Percentiles rank a stretch among this genome's conserved stretches.
These are phyloP conservation scores for Columbina picui DNA, from an alignment of 2,113 vertebrate genomes.

Conservation along the genomic window DNA sequence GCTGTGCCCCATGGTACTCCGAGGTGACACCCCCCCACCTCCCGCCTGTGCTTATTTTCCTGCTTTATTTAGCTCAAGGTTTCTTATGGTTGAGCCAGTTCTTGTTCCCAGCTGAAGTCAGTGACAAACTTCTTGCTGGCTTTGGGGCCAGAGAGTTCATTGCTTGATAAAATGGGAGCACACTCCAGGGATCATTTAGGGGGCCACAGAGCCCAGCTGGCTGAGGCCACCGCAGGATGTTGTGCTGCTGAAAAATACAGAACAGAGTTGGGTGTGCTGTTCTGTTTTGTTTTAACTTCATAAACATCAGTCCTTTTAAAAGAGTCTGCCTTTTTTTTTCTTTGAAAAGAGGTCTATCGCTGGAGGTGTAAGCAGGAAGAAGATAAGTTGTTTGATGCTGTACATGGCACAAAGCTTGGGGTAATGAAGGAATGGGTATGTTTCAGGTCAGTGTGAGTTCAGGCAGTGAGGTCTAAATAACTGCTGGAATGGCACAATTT, in stretches of 20 bases:
- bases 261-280: not conserved
- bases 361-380: constrained; percentile 42
- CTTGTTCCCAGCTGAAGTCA: constrained; percentile 18
- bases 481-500: constrained; percentile 18
- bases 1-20: not conserved
- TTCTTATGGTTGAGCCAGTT: constrained; percentile 13
- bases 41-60: not conserved
- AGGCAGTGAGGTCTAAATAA: constrained; percentile 30
- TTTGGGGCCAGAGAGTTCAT: not conserved
- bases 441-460: constrained; percentile 6
- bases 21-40: not conserved
- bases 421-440: constrained; percentile 17
- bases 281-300: constrained; percentile 19
- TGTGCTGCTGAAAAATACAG: not conserved
- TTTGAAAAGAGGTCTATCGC: not conserved
- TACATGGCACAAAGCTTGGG: not conserved
- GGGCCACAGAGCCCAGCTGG: constrained; percentile 19
- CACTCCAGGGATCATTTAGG: constrained; percentile 6
- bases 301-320: constrained; percentile 5
- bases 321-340: not conserved
- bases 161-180: constrained; percentile 11
- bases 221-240: not conserved
- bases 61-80: constrained; percentile 44
- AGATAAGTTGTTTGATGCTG: not conserved
- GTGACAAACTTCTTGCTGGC: constrained; percentile 42